Evolutionary conservation across 1,140 invertebrate species (phyloP).

Genomic region (Bombus sibiricus): DNA sequence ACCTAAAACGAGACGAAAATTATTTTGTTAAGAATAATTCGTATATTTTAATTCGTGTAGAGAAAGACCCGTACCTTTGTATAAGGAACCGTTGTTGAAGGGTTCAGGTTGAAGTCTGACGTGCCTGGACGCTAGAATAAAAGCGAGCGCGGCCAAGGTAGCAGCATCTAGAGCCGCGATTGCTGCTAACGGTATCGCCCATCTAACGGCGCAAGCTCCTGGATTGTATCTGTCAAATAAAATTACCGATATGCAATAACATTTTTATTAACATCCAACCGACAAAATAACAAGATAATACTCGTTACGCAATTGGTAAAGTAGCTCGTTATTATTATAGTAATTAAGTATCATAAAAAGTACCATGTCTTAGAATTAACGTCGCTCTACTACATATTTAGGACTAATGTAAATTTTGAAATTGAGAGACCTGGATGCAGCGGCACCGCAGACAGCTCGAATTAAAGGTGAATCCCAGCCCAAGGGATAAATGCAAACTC

Average conservation of each 20-base stretch:
- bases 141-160: conserved; percentile 94
- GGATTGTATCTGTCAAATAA: conserved; percentile 83
- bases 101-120: conserved; percentile 92
- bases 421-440: conserved; percentile 86
- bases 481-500: conserved; percentile 94
- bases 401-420: neutral
- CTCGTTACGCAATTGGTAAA: neutral
- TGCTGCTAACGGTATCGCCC: conserved; percentile 97
- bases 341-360: too few relatives aligned
- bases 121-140: conserved; percentile 95
- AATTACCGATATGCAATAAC: neutral
- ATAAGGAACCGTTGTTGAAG: conserved; percentile 85
- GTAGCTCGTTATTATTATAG: too few relatives aligned
- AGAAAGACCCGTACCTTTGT: conserved; percentile 80
- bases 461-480: conserved; percentile 95
- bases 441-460: conserved; percentile 92
- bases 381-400: neutral
- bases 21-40: too few relatives aligned
- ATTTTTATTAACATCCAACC: neutral
- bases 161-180: conserved; percentile 95
- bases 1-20: conserved; percentile 82
- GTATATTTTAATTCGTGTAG: neutral
- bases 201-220: conserved; percentile 94
- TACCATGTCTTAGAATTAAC: neutral
- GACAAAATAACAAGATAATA: neutral